phyloP scores from a whole-genome alignment of 64 coral and sea anemone species.

The Cladopsammia gracilis region DNA sequence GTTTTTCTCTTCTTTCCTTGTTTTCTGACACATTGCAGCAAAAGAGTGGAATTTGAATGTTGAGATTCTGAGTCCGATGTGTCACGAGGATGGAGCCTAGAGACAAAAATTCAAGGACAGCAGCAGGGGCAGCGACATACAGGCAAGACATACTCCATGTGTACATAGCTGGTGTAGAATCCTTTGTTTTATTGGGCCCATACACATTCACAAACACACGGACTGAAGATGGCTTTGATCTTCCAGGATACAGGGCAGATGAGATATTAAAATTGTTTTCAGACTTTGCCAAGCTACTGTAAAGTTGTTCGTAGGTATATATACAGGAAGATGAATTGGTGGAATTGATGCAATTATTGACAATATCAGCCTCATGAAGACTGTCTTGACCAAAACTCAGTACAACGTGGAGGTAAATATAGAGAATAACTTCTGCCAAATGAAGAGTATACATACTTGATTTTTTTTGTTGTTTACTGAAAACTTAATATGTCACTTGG shows the following conservation, averaged over 20 bases:
- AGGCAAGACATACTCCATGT: too few relatives aligned
- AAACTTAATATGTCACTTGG: neutral
- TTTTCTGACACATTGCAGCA: constrained; percentile 38
- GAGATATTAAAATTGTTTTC: constrained; percentile 30
- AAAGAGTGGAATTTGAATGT: constrained; percentile 21
- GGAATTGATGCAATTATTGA: neutral
- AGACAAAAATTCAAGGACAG: neutral
- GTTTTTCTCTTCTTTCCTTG: neutral
- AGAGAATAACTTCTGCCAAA: neutral
- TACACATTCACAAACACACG: too few relatives aligned
- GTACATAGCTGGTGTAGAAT: too few relatives aligned
- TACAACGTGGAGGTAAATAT: neutral
- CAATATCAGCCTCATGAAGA: neutral
- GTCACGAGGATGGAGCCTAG: constrained; percentile 21
- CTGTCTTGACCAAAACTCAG: constrained; percentile 2
- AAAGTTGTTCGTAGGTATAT: constrained; percentile 22
- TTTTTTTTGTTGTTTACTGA: neutral
- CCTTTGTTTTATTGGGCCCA: too few relatives aligned
- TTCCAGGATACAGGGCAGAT: constrained; percentile 17
- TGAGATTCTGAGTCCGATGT: constrained; percentile 7
- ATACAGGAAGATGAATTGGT: constrained; percentile 16
- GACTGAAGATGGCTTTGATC: neutral
- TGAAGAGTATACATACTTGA: neutral
- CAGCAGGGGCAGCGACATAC: neutral
- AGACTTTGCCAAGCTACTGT: constrained; percentile 33